Percentiles rank a stretch among this genome's conserved stretches.
Evolutionary conservation across 1,140 invertebrate species (phyloP).

Genomic region (Drosophila equinoxialis): DNA sequence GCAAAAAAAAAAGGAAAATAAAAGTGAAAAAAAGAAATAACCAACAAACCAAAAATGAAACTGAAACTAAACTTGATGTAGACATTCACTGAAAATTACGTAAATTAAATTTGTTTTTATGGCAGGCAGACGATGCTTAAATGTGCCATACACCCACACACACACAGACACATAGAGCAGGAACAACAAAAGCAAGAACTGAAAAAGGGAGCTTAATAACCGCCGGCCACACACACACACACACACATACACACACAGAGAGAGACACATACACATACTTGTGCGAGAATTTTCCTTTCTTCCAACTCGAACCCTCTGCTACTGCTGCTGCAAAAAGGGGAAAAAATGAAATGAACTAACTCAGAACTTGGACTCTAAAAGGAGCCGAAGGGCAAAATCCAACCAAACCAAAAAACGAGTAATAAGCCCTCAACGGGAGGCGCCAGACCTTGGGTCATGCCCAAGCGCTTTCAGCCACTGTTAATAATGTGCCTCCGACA

Average conservation of each 20-base stretch:
- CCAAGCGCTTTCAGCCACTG: conserved; percentile 57
- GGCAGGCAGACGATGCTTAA: conserved; percentile 60
- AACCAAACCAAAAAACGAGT: conserved; percentile 52
- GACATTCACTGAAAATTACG: conserved; percentile 80
- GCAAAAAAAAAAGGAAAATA: conserved; percentile 13
- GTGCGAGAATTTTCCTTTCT: conserved; percentile 11
- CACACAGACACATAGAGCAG: conserved; percentile 29
- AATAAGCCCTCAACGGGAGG: conserved; percentile 68
- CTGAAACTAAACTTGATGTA: conserved; percentile 74
- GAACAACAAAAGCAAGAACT: conserved; percentile 9
- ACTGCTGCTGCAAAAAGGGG: conserved; percentile 22
- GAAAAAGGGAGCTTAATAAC: conserved; percentile 65
- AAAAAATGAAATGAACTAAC: conserved; percentile 53
- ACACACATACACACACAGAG: conserved; percentile 21
- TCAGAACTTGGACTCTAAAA: conserved; percentile 14
- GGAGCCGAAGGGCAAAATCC: conserved; percentile 29
- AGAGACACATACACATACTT: conserved; percentile 20
- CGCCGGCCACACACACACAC: conserved; percentile 29
- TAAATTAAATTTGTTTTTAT: conserved; percentile 82
- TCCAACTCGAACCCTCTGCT: conserved; percentile 9
- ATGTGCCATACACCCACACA: conserved; percentile 39
- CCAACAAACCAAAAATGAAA: conserved; percentile 44
- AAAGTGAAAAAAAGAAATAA: neutral
- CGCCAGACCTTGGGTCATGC: conserved; percentile 75
- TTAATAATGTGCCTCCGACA: conserved; percentile 58